phyloP scores from a whole-genome alignment of 2,888 invertebrate species.

The Folsomia manolachei region DNA sequence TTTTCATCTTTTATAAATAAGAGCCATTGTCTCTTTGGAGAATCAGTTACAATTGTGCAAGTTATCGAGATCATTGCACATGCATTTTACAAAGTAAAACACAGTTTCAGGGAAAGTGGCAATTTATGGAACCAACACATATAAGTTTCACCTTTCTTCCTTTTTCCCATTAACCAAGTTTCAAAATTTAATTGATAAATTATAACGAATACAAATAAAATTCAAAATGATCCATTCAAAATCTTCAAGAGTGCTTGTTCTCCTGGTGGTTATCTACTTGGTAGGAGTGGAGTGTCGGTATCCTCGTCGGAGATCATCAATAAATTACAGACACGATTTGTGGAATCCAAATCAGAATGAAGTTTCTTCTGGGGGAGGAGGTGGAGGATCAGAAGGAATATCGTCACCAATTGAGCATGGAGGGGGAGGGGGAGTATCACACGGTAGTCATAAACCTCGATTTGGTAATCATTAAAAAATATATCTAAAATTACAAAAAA shows the following conservation, averaged over 20 bases:
- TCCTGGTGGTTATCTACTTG: background rate
- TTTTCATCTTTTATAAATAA: conserved; percentile 43
- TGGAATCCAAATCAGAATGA: conserved; percentile 2
- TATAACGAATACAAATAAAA: background rate
- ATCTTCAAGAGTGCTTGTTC: background rate
- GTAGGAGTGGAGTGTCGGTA: background rate
- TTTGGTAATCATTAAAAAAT: background rate
- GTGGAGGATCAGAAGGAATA: no score
- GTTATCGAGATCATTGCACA: no score
- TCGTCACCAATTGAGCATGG: no score
- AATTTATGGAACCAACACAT: background rate
- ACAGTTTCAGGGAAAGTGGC: background rate
- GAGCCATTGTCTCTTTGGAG: conserved; percentile 6
- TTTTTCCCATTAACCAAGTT: no score
- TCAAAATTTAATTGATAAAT: background rate
- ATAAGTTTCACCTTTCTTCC: background rate
- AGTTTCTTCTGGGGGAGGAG: no score
- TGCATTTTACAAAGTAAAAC: no score
- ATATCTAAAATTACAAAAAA: background rate
- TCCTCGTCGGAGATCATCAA: background rate
- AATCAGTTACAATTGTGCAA: conserved; percentile 13
- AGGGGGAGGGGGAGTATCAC: background rate
- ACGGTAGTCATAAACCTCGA: background rate
- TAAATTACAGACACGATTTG: background rate
- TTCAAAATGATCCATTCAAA: background rate